Percentiles rank a stretch among this genome's conserved stretches.
Conservation (phyloP, 2,888 invertebrate genomes). For the Sarcophaga rosellei region DNA sequence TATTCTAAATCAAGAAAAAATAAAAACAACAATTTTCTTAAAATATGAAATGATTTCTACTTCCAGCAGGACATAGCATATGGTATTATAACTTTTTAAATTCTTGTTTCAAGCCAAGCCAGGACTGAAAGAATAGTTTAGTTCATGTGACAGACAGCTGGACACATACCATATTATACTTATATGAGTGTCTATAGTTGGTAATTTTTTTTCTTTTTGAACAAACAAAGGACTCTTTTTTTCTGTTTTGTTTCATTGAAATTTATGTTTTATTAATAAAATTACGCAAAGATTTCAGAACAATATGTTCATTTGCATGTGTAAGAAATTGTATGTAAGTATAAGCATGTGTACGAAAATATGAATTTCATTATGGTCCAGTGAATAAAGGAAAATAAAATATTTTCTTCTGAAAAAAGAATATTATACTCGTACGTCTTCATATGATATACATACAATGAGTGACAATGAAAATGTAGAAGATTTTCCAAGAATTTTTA, state of each 20-base stretch:
- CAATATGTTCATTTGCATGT: neutral
- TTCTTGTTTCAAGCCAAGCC: neutral
- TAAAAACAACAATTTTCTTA: no score
- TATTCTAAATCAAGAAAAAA: no score
- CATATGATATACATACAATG: neutral
- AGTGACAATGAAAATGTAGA: neutral
- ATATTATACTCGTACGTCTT: no score
- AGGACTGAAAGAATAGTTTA: no score
- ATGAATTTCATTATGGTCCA: neutral
- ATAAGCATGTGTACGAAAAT: neutral
- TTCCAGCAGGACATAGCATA: no score
- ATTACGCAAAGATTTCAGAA: neutral
- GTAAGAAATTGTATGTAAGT: neutral
- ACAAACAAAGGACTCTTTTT: neutral
- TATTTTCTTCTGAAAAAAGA: neutral
- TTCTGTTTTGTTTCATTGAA: neutral
- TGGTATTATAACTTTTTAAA: neutral
- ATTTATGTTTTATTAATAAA: neutral
- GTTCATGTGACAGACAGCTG: neutral
- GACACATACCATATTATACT: neutral
- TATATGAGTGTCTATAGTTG: neutral
- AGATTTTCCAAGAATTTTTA: neutral
- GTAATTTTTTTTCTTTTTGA: neutral
- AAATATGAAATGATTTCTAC: no score
- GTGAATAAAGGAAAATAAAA: neutral